Conservation (phyloP, 2,888 invertebrate genomes). For the Mesopsocus fuscifrons region DNA sequence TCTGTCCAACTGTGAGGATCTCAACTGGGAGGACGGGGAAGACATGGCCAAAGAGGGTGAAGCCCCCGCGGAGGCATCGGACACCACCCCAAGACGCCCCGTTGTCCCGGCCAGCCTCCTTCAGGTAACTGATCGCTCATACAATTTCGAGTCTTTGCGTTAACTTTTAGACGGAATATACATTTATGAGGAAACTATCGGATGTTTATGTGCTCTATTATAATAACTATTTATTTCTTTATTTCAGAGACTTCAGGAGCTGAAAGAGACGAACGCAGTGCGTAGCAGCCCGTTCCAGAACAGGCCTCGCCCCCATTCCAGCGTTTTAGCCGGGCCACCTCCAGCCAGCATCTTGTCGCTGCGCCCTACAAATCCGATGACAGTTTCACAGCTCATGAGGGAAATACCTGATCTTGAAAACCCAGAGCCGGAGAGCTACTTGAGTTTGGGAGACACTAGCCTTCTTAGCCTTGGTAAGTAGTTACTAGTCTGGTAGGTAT, state of each 20-base stretch:
- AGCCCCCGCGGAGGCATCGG: not conserved
- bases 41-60: not conserved
- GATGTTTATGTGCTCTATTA: too few relatives aligned
- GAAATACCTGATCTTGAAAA: not conserved
- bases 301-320: too few relatives aligned
- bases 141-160: too few relatives aligned
- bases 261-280: not conserved
- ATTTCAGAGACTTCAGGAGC: slow-evolving; percentile 2
- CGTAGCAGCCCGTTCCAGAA: not conserved
- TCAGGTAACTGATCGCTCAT: too few relatives aligned
- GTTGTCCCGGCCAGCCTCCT: slow-evolving; percentile 2
- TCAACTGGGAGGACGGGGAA: slow-evolving; percentile 7
- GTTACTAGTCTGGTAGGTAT: too few relatives aligned
- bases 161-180: too few relatives aligned
- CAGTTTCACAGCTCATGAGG: not conserved
- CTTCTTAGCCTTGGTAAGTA: too few relatives aligned
- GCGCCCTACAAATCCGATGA: too few relatives aligned
- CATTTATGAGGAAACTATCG: too few relatives aligned
- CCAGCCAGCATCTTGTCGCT: not conserved
- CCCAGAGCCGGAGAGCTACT: not conserved
- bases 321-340: not conserved
- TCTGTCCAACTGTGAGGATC: not conserved
- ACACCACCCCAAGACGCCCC: not conserved
- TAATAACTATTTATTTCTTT: too few relatives aligned
- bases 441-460: not conserved